Evolutionary conservation across 30 jellyfish, hydroid and myxozoan species (phyloP).

Genomic region (Aurelia sp.): DNA sequence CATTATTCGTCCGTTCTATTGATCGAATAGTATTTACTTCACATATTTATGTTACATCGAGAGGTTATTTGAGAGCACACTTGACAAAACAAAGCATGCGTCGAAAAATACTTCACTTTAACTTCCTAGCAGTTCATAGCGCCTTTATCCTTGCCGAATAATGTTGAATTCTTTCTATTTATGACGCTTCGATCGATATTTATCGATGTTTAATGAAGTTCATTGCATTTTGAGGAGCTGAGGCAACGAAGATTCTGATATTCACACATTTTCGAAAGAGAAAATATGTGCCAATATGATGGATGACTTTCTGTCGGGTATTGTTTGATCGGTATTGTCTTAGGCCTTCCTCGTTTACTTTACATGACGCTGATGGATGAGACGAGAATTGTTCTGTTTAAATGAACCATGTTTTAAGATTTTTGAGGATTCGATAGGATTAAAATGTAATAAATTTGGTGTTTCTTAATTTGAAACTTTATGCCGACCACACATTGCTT

Average conservation of each 20-base stretch:
- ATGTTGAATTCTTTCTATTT: too few relatives aligned
- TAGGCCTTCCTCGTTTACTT: conserved; percentile 28
- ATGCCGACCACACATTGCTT: too few relatives aligned
- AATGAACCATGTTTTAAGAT: conserved; percentile 22
- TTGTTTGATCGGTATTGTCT: conserved; percentile 34
- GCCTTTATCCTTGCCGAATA: too few relatives aligned
- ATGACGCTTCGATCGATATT: too few relatives aligned
- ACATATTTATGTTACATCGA: not conserved
- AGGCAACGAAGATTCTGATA: not conserved
- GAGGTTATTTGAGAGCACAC: not conserved
- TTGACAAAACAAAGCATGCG: not conserved
- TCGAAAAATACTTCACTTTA: too few relatives aligned
- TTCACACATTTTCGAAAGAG: conserved; percentile 25
- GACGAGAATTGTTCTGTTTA: conserved; percentile 3
- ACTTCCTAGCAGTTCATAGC: too few relatives aligned
- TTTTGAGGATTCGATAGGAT: not conserved
- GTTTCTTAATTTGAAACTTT: too few relatives aligned
- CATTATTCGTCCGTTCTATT: too few relatives aligned
- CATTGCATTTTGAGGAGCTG: not conserved
- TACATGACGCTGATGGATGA: conserved; percentile 74
- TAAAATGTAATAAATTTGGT: too few relatives aligned
- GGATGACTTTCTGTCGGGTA: conserved; percentile 65
- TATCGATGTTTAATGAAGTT: too few relatives aligned
- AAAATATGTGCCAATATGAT: conserved; percentile 25
- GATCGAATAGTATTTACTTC: not conserved